Evolutionary conservation across 2,888 invertebrate genomes (phyloP).

Genomic region (Sarcophaga subvicina): DNA sequence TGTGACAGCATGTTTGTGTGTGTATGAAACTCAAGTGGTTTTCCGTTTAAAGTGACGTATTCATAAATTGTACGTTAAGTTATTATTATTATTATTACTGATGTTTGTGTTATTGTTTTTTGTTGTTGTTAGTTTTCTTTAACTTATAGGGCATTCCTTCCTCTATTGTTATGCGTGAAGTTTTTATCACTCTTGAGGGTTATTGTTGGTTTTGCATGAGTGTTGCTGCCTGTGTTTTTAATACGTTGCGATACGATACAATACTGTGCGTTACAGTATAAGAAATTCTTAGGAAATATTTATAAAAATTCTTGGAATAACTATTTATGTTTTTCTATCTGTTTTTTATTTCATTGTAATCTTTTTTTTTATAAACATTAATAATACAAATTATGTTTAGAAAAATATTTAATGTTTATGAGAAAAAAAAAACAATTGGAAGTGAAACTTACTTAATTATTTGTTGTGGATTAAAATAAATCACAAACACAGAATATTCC

Average conservation of each 20-base stretch:
- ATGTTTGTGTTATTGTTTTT: neutral
- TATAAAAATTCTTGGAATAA: neutral
- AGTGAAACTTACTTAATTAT: neutral
- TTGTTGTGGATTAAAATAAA: neutral
- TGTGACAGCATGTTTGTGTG: neutral
- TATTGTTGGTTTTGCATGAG: neutral
- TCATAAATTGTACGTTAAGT: conserved; percentile 45
- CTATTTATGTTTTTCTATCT: neutral
- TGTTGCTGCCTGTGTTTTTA: conserved; percentile 8
- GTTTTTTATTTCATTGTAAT: neutral
- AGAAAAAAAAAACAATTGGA: too few relatives aligned
- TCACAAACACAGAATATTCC: neutral
- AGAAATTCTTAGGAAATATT: neutral
- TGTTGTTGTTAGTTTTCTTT: conserved; percentile 25
- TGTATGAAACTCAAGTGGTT: conserved; percentile 54
- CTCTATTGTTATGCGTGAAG: conserved; percentile 9
- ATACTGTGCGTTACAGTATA: neutral
- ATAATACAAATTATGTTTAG: neutral
- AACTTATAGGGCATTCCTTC: conserved; percentile 60
- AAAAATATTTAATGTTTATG: neutral
- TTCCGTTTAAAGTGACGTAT: conserved; percentile 57
- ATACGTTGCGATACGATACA: too few relatives aligned
- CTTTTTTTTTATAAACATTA: neutral
- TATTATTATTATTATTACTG: conserved; percentile 24
- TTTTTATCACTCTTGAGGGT: conserved; percentile 22